phyloP scores from a whole-genome alignment of 2,888 invertebrate genomes.

The Formica aserva region DNA sequence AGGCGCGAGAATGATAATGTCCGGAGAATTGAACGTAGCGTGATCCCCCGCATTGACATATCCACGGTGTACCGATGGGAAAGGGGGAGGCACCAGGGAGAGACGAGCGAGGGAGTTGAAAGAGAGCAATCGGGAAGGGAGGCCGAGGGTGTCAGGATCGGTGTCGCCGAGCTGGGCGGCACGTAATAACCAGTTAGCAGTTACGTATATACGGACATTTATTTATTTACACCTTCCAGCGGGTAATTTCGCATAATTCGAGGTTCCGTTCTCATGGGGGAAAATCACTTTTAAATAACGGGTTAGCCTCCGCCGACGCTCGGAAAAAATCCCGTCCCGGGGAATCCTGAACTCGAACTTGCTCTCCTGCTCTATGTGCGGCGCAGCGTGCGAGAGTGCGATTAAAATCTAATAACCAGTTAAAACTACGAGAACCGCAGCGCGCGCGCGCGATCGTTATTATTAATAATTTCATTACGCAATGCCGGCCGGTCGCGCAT shows the following conservation, averaged over 20 bases:
- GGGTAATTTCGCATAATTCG: conserved; percentile 79
- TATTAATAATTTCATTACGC: conserved; percentile 57
- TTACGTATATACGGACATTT: conserved; percentile 77
- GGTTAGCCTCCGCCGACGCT: conserved; percentile 23
- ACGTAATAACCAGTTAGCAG: conserved; percentile 82
- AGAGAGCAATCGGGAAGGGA: conserved; percentile 14
- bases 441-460: conserved; percentile 50
- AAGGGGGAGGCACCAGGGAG: conserved; percentile 34
- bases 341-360: conserved; percentile 40
- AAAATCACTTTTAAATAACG: conserved; percentile 74
- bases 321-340: conserved; percentile 35
- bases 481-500: conserved; percentile 53
- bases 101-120: conserved; percentile 11
- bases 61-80: conserved; percentile 45
- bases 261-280: conserved; percentile 76
- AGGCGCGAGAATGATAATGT: conserved; percentile 61
- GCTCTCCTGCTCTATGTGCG: conserved; percentile 1
- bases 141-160: conserved; percentile 62
- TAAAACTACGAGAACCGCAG: conserved; percentile 54
- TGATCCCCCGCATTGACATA: conserved; percentile 65
- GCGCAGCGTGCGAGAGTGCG: conserved; percentile 32
- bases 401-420: conserved; percentile 57
- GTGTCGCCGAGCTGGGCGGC: conserved; percentile 74
- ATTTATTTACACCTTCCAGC: conserved; percentile 80
- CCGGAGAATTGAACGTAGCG: conserved; percentile 59